Evolutionary conservation across 2,113 vertebrate species (phyloP), one percentile per base, ranked within the genome.

Genomic region (Odontophorus gujanensis): DNA sequence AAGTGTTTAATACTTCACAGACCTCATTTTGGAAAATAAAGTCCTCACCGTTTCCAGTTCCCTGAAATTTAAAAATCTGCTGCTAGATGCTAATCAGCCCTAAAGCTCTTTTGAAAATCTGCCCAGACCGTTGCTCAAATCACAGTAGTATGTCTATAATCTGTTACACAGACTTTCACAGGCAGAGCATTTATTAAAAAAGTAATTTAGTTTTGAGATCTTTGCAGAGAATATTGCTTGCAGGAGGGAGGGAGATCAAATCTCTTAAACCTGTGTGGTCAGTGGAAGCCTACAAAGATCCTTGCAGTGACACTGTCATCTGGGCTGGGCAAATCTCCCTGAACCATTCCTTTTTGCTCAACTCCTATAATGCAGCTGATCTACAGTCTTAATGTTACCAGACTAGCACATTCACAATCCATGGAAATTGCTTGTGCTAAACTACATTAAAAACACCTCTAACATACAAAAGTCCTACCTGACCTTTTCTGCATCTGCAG

Each of bases 401-500:
- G 24, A 11, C 18, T 40, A 57, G 11, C 36, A 73, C 10, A 19
- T 2, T 14, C 16, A 77, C 21, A 32, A 58, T 36, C 36, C 81
- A 63, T 13, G 45, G 45, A 79, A 77, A 59, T 2, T 59, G 63
- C 7, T 6, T 73, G 19, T 30, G 55, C 84, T 55, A 73, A 91
- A 69, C 36, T 62, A 42, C 45, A 50, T 80, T 89, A 71, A 80
- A 89, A 82, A 28, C 36, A 57, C 9, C 21, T 92, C 59, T 88
- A 40, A 43, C 42, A 47, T 16, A 43, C 13, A 77, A 43, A 76
- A 68, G 26, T 53, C 74, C 67, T 73, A 17, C 0, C 2, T 77
- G 71, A 95, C 71, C 75, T 92, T 91, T 87, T 47, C 85, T 89
- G 48, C 47, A 63, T 82, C 79, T 14, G 21, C 53, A 82, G 63